Evolutionary conservation across 92 coral and sea anemone genomes (phyloP).

Genomic region (Epizoanthus ramosus): DNA sequence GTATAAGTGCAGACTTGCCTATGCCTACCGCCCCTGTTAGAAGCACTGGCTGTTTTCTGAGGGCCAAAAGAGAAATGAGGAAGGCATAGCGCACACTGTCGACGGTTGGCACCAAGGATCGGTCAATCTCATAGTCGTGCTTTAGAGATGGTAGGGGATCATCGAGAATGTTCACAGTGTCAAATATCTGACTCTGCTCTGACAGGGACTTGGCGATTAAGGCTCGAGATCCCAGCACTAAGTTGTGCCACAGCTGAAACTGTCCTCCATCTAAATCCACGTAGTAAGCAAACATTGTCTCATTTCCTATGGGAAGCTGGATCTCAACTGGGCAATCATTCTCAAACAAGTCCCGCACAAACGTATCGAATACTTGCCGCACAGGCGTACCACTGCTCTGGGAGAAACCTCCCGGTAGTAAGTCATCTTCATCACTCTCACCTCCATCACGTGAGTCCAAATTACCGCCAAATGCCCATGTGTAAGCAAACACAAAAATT

Average conservation of each 20-base stretch:
- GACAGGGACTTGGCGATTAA: constrained; percentile 92
- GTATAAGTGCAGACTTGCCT: constrained; percentile 85
- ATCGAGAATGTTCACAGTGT: constrained; percentile 63
- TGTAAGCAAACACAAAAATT: constrained; percentile 87
- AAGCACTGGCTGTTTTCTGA: constrained; percentile 82
- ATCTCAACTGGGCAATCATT: constrained; percentile 53
- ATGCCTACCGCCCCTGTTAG: constrained; percentile 89
- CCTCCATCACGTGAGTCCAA: constrained; percentile 54
- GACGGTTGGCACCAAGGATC: constrained; percentile 88
- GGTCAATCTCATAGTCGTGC: constrained; percentile 67
- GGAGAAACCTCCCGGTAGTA: constrained; percentile 3
- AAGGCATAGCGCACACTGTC: constrained; percentile 92
- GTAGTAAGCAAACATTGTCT: constrained; percentile 83
- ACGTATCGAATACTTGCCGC: constrained; percentile 70
- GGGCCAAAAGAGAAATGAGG: constrained; percentile 75
- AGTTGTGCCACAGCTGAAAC: constrained; percentile 79
- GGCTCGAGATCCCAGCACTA: constrained; percentile 85
- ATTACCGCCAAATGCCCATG: constrained; percentile 94
- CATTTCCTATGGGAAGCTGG: constrained; percentile 72
- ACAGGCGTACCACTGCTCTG: constrained; percentile 28
- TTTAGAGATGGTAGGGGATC: constrained; percentile 61
- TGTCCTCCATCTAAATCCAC: constrained; percentile 89
- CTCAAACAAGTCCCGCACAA: constrained; percentile 78
- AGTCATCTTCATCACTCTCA: constrained; percentile 62
- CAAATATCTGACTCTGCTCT: constrained; percentile 77